Evolutionary conservation across 1,140 invertebrate species (phyloP), one percentile per base, ranked within the genome.

Genomic region (Octopus bimaculoides): DNA sequence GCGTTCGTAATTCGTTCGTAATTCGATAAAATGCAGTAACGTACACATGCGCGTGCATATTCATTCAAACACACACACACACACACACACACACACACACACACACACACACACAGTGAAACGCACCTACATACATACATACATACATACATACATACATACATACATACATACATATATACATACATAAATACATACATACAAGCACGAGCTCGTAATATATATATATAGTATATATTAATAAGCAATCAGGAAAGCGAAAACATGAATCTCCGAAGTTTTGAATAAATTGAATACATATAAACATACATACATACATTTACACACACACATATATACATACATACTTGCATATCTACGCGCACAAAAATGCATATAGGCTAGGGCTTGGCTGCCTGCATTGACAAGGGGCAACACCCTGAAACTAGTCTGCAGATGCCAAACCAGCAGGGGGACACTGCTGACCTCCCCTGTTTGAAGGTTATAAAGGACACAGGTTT

Each of bases 211-310:
- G 56, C 17, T 17, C 17, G 7, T 61, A 61, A 61, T 61, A 61
- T 61, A 61, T 61, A 61, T 61, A 61, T 61, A 61, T 61, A 61
- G n/a, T n/a, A n/a, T n/a, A n/a, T n/a, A n/a, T n/a, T n/a, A n/a
- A n/a, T n/a, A n/a, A n/a, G n/a, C n/a, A n/a, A n/a, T n/a, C n/a
- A n/a, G n/a, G n/a, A n/a, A n/a, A n/a, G n/a, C n/a, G n/a, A n/a
- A n/a, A n/a, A n/a, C n/a, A n/a, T n/a, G n/a, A n/a, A n/a, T n/a
- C n/a, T n/a, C n/a, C n/a, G n/a, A n/a, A n/a, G n/a, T n/a, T n/a
- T n/a, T n/a, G n/a, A n/a, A n/a, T n/a, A n/a, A n/a, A n/a, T n/a
- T 61, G 17, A 9, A 61, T 61, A 61, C 17, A 61, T 61, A 61
- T 61, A 61, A 9, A 61, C 17, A 61, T 61, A 61, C 17, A 61